Base-by-base conservation (phyloP, 2,113 vertebrate genomes). In the Datnioides undecimradiatus region DNA sequence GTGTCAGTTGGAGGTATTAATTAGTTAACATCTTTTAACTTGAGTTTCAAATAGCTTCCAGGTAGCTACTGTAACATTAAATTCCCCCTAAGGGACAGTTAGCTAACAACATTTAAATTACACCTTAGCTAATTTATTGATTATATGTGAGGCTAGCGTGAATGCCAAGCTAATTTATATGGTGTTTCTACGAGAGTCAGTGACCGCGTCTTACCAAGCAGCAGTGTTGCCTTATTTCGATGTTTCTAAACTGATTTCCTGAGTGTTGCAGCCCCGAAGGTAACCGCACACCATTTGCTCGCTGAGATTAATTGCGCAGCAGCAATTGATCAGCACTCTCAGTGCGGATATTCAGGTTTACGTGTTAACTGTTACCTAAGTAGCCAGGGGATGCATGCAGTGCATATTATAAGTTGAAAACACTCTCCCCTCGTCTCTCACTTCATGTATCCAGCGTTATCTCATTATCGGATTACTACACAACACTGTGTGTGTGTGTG, bases 401-500 rank as follows among this genome's bases (percentile, higher is more conserved):
- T 8, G 51, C 41, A 27, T 21, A 29, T n/a, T 68, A 34, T 33
- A 55, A 29, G 10, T 40, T 63, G 6, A 54, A 43, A 60, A 31
- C 72, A 60, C 36, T 21, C 3, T 23, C 43, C 49, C 38, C 40
- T 41, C 16, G n/a, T 16, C 31, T n/a, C 33, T 23, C 31, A 7
- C 38, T 67, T 52, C 43, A n/a, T 76, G 70, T 12, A 34, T 23
- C 29, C 33, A 10, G 38, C 41, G 4, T 81, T 75, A 93, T 87
- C 91, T 89, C 76, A 81, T 93, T 93, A 94, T 78, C 31, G 84
- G 91, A 87, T 94, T 95, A 83, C 63, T 48, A 21, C 66, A 29
- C 62, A 21, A 27, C 36, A n/a, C n/a, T 4, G 17, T 46, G 59
- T 19, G 27, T n/a, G n/a, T n/a, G n/a, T n/a, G n/a, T n/a, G n/a